Conservation (phyloP, 2,797 vertebrate species). For the Acestrorhynchus altus region DNA sequence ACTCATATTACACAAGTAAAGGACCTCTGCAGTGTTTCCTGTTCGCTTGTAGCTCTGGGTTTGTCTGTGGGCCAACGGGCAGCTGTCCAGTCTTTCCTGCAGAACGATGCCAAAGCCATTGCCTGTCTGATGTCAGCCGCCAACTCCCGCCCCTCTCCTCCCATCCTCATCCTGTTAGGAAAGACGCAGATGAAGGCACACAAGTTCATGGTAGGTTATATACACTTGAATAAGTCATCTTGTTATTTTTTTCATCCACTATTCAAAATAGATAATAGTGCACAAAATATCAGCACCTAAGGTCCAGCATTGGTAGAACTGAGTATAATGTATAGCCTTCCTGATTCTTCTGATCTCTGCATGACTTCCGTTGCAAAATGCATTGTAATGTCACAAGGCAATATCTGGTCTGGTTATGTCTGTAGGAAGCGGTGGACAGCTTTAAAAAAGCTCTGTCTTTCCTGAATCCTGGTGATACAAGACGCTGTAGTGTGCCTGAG, state of each 20-base stretch:
- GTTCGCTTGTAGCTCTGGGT: conserved; percentile 54
- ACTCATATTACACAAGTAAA: background rate
- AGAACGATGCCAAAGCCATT: conserved; percentile 75
- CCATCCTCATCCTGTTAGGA: conserved; percentile 70
- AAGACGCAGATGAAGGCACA: conserved; percentile 80
- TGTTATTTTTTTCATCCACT: background rate
- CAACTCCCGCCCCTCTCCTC: conserved; percentile 54
- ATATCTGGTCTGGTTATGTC: background rate
- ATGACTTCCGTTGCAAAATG: background rate
- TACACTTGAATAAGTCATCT: background rate
- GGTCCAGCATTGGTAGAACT: background rate
- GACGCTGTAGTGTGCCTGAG: conserved; percentile 40
- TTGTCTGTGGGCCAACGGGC: conserved; percentile 74
- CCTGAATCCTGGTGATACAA: conserved; percentile 55
- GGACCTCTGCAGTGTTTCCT: conserved; percentile 5
- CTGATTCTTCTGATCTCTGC: background rate
- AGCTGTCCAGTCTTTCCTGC: conserved; percentile 77
- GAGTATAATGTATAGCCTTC: too few species aligned
- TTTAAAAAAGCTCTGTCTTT: conserved; percentile 72
- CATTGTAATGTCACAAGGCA: background rate
- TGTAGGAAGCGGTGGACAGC: conserved; percentile 75
- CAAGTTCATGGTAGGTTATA: conserved; percentile 71
- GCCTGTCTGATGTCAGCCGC: conserved; percentile 62
- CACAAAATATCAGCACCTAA: background rate
- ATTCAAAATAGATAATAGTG: background rate